Evolutionary conservation across 2,888 invertebrate genomes (phyloP), one percentile per base, ranked within the genome.

Genomic region (Orthosia gothica): DNA sequence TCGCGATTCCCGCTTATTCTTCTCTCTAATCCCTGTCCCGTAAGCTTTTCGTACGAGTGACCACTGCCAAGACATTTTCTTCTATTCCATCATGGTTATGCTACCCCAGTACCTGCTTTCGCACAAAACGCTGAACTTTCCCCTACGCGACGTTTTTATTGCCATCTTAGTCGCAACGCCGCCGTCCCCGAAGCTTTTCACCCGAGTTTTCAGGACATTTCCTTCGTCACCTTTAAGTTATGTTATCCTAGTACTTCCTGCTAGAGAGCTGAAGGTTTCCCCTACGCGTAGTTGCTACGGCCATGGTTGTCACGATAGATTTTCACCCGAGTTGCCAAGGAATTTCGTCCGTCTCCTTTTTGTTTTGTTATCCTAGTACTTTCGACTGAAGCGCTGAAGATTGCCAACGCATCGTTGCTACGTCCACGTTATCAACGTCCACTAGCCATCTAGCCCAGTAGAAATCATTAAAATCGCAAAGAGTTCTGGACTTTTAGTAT

Each of bases 1-100:
- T 73, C 91, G 87, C 85, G 94, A 93, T 93, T 92, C 90, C 69
- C 91, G 88, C 84, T 93, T 92, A 92, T 93, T 91, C 91, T 73
- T 66, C 76, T 79, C 40, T 69, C 73, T 81, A 76, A 81, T 79
- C 79, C 70, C 67, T n/a, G 73, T 2, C 40, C 74, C 49, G 13
- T 20, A 23, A 58, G 20, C 13, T 32, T 59, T 57, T 49, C 23
- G 32, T 13, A 5, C 11, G 12, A 57, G 70, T 88, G 90, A 88
- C 74, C 86, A 84, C 83, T 78, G 82, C 55, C 73, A 71, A 74
- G 62, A 70, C 72, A 73, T 68, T 86, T 85, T 74, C 76, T 72
- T 49, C 49, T 7, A 50, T 59, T 74, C 83, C 84, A 26, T 3
- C 45, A 20, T 1, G 16, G 5, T 32, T 57, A 66, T 55, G 45